Percentiles rank a stretch among this genome's conserved stretches.
phyloP scores from a whole-genome alignment of 1,140 invertebrate species.

The Argopecten irradians region DNA sequence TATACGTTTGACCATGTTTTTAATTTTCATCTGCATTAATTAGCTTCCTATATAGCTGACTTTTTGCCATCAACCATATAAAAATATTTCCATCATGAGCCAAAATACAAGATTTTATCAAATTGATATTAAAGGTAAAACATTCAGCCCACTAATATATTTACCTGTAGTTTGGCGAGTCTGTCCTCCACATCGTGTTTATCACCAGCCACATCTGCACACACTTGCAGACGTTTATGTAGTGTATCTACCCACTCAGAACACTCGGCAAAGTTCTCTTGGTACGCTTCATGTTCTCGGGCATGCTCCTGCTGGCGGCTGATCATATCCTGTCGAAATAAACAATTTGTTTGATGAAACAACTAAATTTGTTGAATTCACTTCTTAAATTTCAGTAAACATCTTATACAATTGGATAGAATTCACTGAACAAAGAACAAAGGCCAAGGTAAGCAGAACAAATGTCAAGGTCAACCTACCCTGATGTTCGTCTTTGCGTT shows the following conservation, averaged over 20 bases:
- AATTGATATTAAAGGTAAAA: neutral
- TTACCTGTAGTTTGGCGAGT: conserved; percentile 85
- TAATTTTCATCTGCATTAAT: too few species aligned
- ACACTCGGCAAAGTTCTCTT: conserved; percentile 86
- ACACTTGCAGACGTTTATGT: conserved; percentile 84
- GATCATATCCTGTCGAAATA: conserved; percentile 72
- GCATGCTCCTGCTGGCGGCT: conserved; percentile 88
- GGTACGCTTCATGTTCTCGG: conserved; percentile 90
- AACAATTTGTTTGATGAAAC: neutral
- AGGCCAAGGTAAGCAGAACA: neutral
- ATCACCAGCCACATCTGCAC: conserved; percentile 92
- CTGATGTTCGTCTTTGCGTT: conserved; percentile 89
- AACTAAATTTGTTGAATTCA: neutral
- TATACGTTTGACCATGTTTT: too few species aligned
- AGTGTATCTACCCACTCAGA: conserved; percentile 85
- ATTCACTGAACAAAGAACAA: neutral
- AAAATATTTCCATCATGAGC: too few species aligned
- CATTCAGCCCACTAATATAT: neutral
- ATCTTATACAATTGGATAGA: neutral
- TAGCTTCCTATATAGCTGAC: too few species aligned
- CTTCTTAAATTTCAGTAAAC: too few species aligned
- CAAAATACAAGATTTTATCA: too few species aligned
- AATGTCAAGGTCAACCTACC: conserved; percentile 70
- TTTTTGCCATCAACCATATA: too few species aligned
- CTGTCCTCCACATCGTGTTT: conserved; percentile 89